Percentiles rank a stretch among this genome's conserved stretches.
These are phyloP conservation scores for Lasioglossum marginatum DNA, from an alignment of 2,888 invertebrate genomes.

Conservation along the genomic window DNA sequence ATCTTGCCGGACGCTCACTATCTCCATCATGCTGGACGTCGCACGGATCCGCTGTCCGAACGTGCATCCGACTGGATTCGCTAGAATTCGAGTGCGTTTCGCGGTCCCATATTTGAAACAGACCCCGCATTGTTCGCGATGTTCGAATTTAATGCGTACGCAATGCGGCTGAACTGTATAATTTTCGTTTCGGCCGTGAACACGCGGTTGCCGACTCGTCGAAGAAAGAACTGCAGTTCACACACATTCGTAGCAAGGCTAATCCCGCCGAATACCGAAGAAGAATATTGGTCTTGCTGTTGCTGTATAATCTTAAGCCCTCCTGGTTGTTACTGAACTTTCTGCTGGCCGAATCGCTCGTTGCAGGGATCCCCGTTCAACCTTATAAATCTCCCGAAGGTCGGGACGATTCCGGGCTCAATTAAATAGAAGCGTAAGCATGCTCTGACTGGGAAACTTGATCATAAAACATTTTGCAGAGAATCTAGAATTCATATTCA, in stretches of 20 bases:
- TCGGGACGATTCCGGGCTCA: too few species aligned
- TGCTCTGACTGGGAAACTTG: too few species aligned
- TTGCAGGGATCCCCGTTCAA: too few species aligned
- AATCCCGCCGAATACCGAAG: not conserved
- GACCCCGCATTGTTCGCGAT: not conserved
- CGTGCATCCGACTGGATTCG: not conserved
- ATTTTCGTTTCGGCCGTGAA: not conserved
- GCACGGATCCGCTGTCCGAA: not conserved
- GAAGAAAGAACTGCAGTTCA: not conserved
- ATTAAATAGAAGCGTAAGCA: too few species aligned
- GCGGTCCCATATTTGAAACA: not conserved
- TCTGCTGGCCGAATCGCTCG: too few species aligned
- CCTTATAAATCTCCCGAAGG: too few species aligned
- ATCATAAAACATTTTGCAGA: too few species aligned
- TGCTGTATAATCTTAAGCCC: not conserved
- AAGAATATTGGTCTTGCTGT: not conserved
- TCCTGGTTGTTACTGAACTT: too few species aligned
- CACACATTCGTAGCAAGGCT: not conserved
- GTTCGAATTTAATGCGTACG: not conserved
- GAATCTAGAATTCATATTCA: too few species aligned
- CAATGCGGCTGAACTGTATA: not conserved
- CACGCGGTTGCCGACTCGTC: not conserved
- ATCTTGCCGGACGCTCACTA: conserved; percentile 15
- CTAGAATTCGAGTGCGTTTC: not conserved
- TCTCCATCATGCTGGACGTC: conserved; percentile 20